Evolutionary conservation across 1,140 invertebrate species (phyloP), one percentile per base, ranked within the genome.

Genomic region (Venturia canescens): DNA sequence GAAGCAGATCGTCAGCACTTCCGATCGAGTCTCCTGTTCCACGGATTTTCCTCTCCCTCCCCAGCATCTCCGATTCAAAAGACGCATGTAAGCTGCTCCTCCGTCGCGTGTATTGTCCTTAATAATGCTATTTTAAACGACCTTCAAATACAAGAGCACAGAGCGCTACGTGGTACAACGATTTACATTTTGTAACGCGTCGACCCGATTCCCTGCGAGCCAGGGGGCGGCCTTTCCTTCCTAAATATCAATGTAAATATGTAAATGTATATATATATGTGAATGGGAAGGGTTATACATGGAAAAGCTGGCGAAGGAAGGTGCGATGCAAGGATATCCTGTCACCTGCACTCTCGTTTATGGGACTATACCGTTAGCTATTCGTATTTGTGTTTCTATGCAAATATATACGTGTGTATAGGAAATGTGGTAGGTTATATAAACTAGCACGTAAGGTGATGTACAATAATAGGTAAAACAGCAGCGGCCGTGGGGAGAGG

Each of bases 391-490:
- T 50, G 18, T 50, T 16, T 50, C 11, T 18, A 50, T 50, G 18
- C 48, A 50, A 60, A 60, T 9, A 60, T n/a, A 60, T 60, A 60
- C n/a, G n/a, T n/a, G n/a, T 60, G 15, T 50, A 50, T 34, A 34
- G 31, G 7, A 7, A 50, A 50, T 3, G 3, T 50, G 27, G n/a
- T 29, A 69, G 6, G 13, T 50, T 53, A 76, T 31, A 29, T 21
- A 76, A 29, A 74, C 48, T 18, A 57, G 13, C 53, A 23, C 21
- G 21, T 5, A 57, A 1, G 0, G 21, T 76, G 26, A 44, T 16
- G 72, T 60, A 60, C 13, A 53, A 74, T 74, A 74, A 74, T 74
- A 29, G 44, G 23, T 29, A 53, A 18, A 26, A 53, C 23, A 27
- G 23, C 21, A 15, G 44, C n/a, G 23, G n/a, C n/a, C n/a, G n/a